Evolutionary conservation across 2,888 invertebrate species (phyloP).

Genomic region (Acrocyrtus sp.): DNA sequence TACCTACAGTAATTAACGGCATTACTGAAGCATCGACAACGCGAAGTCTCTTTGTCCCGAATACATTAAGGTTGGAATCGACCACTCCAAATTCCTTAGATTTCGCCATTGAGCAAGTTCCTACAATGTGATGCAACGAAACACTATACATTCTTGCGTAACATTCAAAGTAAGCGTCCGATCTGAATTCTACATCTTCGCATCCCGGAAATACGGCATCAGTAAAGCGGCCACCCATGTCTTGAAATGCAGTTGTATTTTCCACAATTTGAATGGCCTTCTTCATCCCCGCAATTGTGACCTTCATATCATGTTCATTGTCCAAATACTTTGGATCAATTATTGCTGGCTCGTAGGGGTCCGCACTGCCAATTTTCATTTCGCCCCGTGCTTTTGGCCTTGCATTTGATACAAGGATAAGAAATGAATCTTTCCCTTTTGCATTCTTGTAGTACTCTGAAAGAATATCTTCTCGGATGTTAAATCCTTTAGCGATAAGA

Average conservation of each 20-base stretch:
- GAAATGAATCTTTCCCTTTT: conserved; percentile 39
- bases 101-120: conserved; percentile 76
- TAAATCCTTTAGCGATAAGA: conserved; percentile 47
- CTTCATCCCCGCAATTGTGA: conserved; percentile 54
- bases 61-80: conserved; percentile 49
- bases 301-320: conserved; percentile 50
- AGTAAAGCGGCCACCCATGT: conserved; percentile 42
- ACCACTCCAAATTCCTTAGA: conserved; percentile 61
- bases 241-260: conserved; percentile 43
- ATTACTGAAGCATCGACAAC: conserved; percentile 51
- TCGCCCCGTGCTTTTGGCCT: conserved; percentile 51
- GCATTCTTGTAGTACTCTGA: conserved; percentile 50
- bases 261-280: conserved; percentile 54
- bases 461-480: conserved; percentile 39
- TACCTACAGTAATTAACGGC: conserved; percentile 24
- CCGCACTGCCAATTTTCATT: conserved; percentile 32
- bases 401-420: conserved; percentile 47
- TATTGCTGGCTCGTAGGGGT: conserved; percentile 22
- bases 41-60: conserved; percentile 49
- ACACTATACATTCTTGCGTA: conserved; percentile 73
- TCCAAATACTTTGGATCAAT: conserved; percentile 59
- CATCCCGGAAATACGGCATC: conserved; percentile 57
- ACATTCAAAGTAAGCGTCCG: conserved; percentile 76
- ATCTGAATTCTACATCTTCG: conserved; percentile 67
- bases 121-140: conserved; percentile 77